phyloP scores from a whole-genome alignment of 1,140 invertebrate genomes.

The Phymorhynchus buccinoides region DNA sequence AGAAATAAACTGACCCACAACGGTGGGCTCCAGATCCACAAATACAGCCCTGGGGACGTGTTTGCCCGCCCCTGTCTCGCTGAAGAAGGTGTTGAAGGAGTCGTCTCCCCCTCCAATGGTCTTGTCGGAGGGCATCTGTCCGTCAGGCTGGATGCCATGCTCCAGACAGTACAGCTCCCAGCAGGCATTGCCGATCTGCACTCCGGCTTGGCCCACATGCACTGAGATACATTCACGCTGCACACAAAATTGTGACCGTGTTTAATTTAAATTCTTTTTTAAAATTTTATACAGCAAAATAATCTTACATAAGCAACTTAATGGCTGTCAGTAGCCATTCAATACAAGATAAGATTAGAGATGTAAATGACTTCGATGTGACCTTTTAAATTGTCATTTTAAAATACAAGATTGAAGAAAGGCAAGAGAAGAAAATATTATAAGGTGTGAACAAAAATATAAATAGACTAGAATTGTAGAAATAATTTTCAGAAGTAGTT shows the following conservation, averaged over 20 bases:
- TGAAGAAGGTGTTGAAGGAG: constrained; percentile 93
- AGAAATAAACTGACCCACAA: constrained; percentile 68
- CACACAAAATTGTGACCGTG: constrained; percentile 32
- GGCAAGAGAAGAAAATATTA: too few relatives aligned
- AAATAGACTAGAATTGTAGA: too few relatives aligned
- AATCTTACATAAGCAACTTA: not conserved
- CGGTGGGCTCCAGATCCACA: constrained; percentile 73
- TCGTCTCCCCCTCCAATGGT: constrained; percentile 80
- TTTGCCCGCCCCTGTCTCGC: constrained; percentile 84
- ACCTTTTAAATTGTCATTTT: too few relatives aligned
- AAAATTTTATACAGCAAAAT: not conserved
- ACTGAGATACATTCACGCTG: constrained; percentile 86
- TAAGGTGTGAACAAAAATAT: too few relatives aligned
- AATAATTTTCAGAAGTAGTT: too few relatives aligned
- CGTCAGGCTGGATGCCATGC: constrained; percentile 92
- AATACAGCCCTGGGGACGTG: constrained; percentile 80
- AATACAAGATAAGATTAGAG: not conserved
- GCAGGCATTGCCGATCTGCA: constrained; percentile 89
- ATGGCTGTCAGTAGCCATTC: not conserved
- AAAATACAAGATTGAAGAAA: too few relatives aligned
- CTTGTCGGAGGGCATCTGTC: constrained; percentile 73
- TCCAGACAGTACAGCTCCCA: constrained; percentile 91
- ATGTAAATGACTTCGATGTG: too few relatives aligned
- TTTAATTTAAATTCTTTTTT: not conserved
- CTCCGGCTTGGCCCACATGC: constrained; percentile 90